Conservation (phyloP, 2,888 invertebrate species). For the Athripsodes cinereus region DNA sequence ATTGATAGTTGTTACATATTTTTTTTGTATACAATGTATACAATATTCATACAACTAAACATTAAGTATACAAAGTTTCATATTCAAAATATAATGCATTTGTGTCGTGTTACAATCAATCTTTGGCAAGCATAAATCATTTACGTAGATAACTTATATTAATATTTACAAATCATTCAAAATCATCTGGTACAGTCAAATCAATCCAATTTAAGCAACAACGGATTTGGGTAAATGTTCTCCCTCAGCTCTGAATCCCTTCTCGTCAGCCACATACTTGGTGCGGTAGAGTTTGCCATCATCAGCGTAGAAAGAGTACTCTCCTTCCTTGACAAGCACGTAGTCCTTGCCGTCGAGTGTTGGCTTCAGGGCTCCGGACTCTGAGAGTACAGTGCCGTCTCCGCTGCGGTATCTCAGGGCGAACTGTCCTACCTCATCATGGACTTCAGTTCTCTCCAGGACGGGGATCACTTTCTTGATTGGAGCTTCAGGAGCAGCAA, state of each 20-base stretch:
- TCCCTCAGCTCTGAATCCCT: conserved; percentile 24
- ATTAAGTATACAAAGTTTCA: too few species aligned
- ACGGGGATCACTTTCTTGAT: conserved; percentile 14
- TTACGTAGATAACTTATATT: too few species aligned
- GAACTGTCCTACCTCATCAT: conserved; percentile 24
- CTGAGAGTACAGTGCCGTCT: conserved; percentile 21
- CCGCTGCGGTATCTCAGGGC: conserved; percentile 21
- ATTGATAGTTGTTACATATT: too few species aligned
- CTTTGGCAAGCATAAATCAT: too few species aligned
- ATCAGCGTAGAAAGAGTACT: conserved; percentile 19
- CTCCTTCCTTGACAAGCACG: conserved; percentile 24
- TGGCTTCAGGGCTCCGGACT: conserved; percentile 23
- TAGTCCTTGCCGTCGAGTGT: conserved; percentile 23
- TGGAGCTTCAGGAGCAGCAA: conserved; percentile 7
- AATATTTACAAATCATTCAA: too few species aligned
- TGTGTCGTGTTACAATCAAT: too few species aligned
- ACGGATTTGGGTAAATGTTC: conserved; percentile 24
- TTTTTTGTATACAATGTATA: too few species aligned
- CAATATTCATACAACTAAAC: too few species aligned
- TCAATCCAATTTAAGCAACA: conserved; percentile 16
- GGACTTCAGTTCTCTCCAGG: conserved; percentile 22
- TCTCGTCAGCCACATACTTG: conserved; percentile 24
- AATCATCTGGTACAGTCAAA: too few species aligned
- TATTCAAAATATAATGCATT: too few species aligned
- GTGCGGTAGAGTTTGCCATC: conserved; percentile 22